Evolutionary conservation across 2,797 vertebrate species (phyloP), one percentile per base, ranked within the genome.

Genomic region (Lepus oiostolus): DNA sequence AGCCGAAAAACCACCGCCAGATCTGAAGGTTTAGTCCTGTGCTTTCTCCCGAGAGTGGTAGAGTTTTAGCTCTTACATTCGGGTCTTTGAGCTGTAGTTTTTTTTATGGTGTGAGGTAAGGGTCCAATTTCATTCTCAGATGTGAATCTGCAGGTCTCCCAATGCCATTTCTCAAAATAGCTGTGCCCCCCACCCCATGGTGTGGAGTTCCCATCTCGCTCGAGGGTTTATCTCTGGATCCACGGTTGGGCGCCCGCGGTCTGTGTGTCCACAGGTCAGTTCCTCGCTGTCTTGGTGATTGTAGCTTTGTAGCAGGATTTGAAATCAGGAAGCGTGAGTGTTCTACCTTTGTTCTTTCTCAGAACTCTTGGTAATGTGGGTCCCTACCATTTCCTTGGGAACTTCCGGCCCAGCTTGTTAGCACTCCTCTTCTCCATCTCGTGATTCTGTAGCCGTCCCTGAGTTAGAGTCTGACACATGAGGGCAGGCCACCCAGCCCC

Each of bases 231-330:
- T 28, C 62, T 38, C 72, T 63, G 79, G 52, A 10, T 82, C 50
- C 22, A 35, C 47, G 9, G 0, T 38, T 12, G 72, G 12, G 0
- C 17, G 50, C 70, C 50, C 0, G n/a, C 8, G 35, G 22, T 47
- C 50, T 30, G 1, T 24, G 1, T 3, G 14, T 30, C 21, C 71
- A 13, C 79, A 52, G 0, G 24, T 72, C 50, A 22, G 12, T 28
- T 9, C n/a, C 30, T 9, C 30, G 13, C 38, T 19, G 7, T 60
- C 62, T 47, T 38, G 30, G 12, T 26, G 3, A 1, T 75, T 19
- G 22, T 22, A 22, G 63, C 82, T 79, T 22, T 17, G 26, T 71
- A 32, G 11, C 86, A 50, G 70, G 4, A 21, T 70, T 24, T 60
- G 21, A 63, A 47, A 58, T 47, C 52, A 28, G 63, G 38, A 85